Evolutionary conservation across 2,113 vertebrate species (phyloP), one percentile per base, ranked within the genome.

Genomic region (Boulengeromyrus knoepffleri): DNA sequence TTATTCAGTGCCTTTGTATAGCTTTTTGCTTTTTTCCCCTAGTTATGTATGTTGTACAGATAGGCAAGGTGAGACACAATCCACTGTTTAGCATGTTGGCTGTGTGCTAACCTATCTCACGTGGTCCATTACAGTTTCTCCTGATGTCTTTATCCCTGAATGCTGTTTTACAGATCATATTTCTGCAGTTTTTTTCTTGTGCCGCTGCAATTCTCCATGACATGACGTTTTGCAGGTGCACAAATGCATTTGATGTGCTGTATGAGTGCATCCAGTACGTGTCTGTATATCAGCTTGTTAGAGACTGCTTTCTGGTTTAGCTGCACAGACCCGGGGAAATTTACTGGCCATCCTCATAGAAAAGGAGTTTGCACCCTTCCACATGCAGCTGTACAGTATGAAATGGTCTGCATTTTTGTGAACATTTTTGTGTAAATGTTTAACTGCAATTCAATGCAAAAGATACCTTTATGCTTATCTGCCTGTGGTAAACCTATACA

Each of bases 381-480:
- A 49, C n/a, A 24, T 85, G 83, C 83, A 85, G 83, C 36, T 42
- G 45, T 85, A 47, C 49, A 87, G 52, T 58, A 9, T 58, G 31
- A 24, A 53, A 31, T 27, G 21, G 74, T 74, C 62, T 90, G 74
- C 47, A 13, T 88, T 91, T 74, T 50, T 90, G 89, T 92, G 74
- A 88, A 88, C 8, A 13, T 91, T 90, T 91, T 13, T 90, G 62
- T 90, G 42, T 88, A 85, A 88, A 91, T 24, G 62, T 31, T 70
- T 31, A 31, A 91, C 88, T 92, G 90, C 92, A 92, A 92, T 91
- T 92, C 92, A 94, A 91, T 94, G 93, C 94, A 93, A 93, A 77
- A 36, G 77, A 21, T 56, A 80, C 5, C 87, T 90, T 90, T 90
- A 90, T 83, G n/a, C 74, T 49, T 19, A 47, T 5, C 47, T 50